Evolutionary conservation across 2,113 vertebrate species (phyloP), one percentile per base, ranked within the genome.

Genomic region (Lonchura striata): DNA sequence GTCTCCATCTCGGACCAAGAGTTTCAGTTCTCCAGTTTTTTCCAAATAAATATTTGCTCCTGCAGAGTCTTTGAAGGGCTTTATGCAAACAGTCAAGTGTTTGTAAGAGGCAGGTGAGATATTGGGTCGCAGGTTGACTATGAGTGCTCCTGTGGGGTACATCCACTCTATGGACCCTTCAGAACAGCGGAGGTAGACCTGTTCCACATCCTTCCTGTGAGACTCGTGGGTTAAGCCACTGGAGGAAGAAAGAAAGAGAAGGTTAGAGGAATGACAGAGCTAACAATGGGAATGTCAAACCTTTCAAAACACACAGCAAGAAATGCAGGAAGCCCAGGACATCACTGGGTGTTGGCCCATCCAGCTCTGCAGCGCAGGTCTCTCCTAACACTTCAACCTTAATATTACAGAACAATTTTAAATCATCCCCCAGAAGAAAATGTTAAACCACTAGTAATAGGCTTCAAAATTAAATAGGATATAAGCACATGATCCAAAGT

Each of bases 21-120:
- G 95, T 57, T 98, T 98, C 94, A 99, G 98, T 96, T 98, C 98
- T 95, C 99, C 99, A 83, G 98, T 98, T 72, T 98, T 98, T 98
- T 99, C 99, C 98, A 99, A 98, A 98, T 99, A 99, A 98, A 99
- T 97, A 98, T 99, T 99, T 86, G 99, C 98, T 93, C 99, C 99
- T 13, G 98, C 98, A 66, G 99, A 99, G 95, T 98, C 98, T 16
- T 93, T 92, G 46, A 98, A 98, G 64, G 98, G 99, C 86, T 99
- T 99, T 97, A 99, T 98, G 98, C 99, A 99, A 94, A 99, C 98
- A 27, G 98, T 99, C 97, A 99, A 98, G 84, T 97, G 98, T 75
- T 98, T 97, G 69, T 98, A 95, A 16, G 98, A 97, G 2, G 98
- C 95, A 10, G 98, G 98, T 44, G 97, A 95, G 41, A 97, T 98